Evolutionary conservation across 2,113 vertebrate species (phyloP).

Genomic region (Tenrec ecaudatus): DNA sequence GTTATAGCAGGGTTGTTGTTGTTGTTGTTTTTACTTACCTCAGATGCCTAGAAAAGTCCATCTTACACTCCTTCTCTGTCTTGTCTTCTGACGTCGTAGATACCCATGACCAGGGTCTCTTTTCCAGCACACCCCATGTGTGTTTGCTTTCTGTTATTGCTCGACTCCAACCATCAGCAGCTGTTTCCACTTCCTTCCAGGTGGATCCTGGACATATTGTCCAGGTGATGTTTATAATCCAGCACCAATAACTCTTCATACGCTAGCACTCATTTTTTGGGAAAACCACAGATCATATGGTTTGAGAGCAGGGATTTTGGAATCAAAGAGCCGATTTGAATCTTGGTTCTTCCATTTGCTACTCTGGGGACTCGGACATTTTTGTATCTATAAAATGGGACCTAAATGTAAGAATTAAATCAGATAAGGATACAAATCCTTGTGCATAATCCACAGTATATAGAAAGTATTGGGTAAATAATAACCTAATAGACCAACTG

Average conservation of each 20-base stretch:
- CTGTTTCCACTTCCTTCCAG: not conserved
- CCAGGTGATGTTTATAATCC: not conserved
- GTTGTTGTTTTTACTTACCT: no score
- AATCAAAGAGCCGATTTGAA: not conserved
- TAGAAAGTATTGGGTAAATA: slow-evolving; percentile 20
- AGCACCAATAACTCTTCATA: not conserved
- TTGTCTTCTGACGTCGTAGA: not conserved
- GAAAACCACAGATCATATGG: not conserved
- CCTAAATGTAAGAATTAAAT: slow-evolving; percentile 13
- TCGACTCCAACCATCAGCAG: not conserved
- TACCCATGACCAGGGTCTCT: not conserved
- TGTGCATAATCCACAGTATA: not conserved
- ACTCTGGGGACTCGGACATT: not conserved
- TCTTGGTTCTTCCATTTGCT: not conserved
- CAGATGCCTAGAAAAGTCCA: not conserved
- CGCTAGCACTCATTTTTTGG: not conserved
- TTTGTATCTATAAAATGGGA: slow-evolving; percentile 28
- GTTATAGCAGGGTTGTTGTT: no score
- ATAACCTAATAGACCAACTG: not conserved
- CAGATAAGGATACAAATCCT: slow-evolving; percentile 19
- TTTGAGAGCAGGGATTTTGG: not conserved
- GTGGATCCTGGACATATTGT: not conserved
- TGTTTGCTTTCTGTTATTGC: not conserved
- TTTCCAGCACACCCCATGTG: not conserved
- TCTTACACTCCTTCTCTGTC: not conserved